Conservation (phyloP, 1,140 invertebrate genomes). For the Hesperophylax magnus region DNA sequence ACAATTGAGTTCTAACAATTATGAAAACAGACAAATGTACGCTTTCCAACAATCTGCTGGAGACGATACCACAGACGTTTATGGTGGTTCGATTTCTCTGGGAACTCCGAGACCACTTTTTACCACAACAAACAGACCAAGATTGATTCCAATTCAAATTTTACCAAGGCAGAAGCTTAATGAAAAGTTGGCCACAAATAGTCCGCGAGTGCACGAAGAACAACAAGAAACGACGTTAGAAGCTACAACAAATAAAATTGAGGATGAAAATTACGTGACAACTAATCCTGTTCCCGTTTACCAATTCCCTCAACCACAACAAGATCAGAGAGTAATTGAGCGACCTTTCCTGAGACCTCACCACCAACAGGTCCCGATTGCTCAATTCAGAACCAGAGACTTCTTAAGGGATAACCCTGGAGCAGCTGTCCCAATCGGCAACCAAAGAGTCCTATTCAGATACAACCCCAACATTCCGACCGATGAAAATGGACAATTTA, state of each 20-base stretch:
- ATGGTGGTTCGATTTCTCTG: conserved; percentile 74
- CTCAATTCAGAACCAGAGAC: conserved; percentile 68
- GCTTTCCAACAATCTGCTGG: conserved; percentile 69
- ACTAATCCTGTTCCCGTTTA: conserved; percentile 66
- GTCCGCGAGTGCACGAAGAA: conserved; percentile 61
- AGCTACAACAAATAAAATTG: conserved; percentile 67
- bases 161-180: conserved; percentile 65
- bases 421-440: conserved; percentile 67
- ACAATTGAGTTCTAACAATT: conserved; percentile 70
- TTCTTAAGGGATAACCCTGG: conserved; percentile 69
- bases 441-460: conserved; percentile 68
- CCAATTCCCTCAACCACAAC: conserved; percentile 62
- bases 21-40: conserved; percentile 67
- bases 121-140: conserved; percentile 72
- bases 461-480: conserved; percentile 63
- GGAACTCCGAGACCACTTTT: conserved; percentile 76
- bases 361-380: conserved; percentile 61
- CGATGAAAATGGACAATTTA: conserved; percentile 64
- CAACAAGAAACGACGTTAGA: conserved; percentile 67
- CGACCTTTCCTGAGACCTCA: conserved; percentile 68
- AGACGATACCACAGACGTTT: conserved; percentile 77
- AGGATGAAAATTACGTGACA: conserved; percentile 65
- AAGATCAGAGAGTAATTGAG: conserved; percentile 66
- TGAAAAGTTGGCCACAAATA: conserved; percentile 67
- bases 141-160: conserved; percentile 66